Evolutionary conservation across 2,888 invertebrate genomes (phyloP).

Genomic region (Polymixis flavicincta): DNA sequence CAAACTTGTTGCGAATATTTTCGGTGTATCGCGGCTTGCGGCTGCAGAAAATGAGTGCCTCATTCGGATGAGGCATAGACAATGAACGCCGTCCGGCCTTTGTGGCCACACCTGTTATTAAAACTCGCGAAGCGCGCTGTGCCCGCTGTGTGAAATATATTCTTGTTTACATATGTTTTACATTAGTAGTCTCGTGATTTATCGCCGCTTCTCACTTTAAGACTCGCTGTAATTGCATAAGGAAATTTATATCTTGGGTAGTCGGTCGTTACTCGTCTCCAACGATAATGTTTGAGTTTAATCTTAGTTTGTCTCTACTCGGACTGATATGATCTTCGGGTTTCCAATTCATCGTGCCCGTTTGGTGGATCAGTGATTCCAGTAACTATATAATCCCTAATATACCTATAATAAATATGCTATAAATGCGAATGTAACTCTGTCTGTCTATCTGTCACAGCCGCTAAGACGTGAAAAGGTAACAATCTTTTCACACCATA

Average conservation of each 20-base stretch:
- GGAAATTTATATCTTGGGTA: constrained; percentile 42
- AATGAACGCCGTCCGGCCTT: constrained; percentile 73
- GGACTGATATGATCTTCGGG: neutral
- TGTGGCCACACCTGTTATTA: constrained; percentile 82
- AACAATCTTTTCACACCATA: neutral
- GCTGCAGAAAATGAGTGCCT: constrained; percentile 73
- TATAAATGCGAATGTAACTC: neutral
- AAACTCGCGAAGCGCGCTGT: constrained; percentile 72
- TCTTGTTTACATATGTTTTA: constrained; percentile 60
- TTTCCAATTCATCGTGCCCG: neutral
- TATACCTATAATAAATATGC: too few relatives aligned
- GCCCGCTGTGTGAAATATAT: constrained; percentile 59
- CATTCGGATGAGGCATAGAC: constrained; percentile 73
- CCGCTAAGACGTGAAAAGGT: too few relatives aligned
- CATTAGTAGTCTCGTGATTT: constrained; percentile 48
- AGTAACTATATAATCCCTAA: neutral
- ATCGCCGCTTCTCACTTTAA: constrained; percentile 16
- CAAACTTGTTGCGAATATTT: constrained; percentile 72
- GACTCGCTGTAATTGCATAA: constrained; percentile 24
- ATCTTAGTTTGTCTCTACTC: constrained; percentile 2
- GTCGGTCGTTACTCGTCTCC: constrained; percentile 10
- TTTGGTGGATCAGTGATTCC: constrained; percentile 1
- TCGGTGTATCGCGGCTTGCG: constrained; percentile 58
- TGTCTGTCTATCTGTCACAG: neutral
- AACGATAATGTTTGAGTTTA: constrained; percentile 11